phyloP scores from a whole-genome alignment of 2,113 vertebrate genomes.

The Crocuta crocuta region DNA sequence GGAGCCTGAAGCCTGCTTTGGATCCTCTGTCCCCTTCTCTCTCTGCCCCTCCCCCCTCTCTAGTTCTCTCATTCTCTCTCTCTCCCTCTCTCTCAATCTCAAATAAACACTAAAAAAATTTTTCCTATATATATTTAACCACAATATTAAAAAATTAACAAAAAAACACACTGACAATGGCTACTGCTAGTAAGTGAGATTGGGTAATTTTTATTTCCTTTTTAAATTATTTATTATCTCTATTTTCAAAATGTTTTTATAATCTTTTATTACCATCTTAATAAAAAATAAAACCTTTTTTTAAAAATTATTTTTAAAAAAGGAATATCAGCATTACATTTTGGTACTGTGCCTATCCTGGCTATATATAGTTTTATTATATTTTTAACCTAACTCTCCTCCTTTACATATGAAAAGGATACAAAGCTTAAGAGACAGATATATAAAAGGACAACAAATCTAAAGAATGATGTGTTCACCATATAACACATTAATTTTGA shows the following conservation, averaged over 20 bases:
- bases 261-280: background rate
- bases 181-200: background rate
- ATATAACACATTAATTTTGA: background rate
- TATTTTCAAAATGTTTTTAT: constrained; percentile 18
- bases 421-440: background rate
- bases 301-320: background rate
- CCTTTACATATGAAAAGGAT: background rate
- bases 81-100: background rate
- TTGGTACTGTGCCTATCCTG: background rate
- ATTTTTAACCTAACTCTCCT: constrained; percentile 33
- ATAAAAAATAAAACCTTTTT: background rate
- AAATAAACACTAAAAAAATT: background rate
- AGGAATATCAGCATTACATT: background rate
- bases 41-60: background rate
- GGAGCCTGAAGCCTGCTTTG: background rate
- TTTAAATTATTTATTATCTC: background rate
- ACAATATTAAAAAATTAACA: background rate
- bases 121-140: background rate
- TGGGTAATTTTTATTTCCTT: background rate
- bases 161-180: background rate
- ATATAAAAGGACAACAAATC: background rate
- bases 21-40: background rate
- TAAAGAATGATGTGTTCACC: background rate
- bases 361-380: background rate
- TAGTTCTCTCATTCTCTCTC: background rate